These are phyloP conservation scores for Heliconius melpomene DNA, from an alignment of 1,140 invertebrate genomes.

Conservation along the genomic window DNA sequence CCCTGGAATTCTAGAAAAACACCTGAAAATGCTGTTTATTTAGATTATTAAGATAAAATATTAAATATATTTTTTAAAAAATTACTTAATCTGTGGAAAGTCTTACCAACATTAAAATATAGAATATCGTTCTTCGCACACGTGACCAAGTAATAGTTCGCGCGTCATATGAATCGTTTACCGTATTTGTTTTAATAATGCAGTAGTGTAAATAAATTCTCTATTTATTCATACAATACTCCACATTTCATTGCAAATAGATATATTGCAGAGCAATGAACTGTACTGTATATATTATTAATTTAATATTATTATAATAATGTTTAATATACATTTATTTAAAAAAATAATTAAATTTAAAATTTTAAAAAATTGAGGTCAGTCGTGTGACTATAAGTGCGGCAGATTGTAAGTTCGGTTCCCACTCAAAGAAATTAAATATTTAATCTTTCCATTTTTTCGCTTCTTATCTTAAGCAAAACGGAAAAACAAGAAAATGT, in stretches of 20 bases:
- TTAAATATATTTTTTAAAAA: not conserved
- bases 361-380: too few relatives aligned
- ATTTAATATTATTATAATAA: too few relatives aligned
- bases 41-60: not conserved
- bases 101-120: not conserved
- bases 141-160: slow-evolving; percentile 26
- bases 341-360: not conserved
- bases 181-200: slow-evolving; percentile 39
- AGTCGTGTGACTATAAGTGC: too few relatives aligned
- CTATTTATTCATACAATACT: slow-evolving; percentile 30
- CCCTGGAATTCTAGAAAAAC: too few relatives aligned
- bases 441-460: too few relatives aligned
- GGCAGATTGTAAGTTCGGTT: too few relatives aligned
- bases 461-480: too few relatives aligned
- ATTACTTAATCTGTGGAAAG: not conserved
- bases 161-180: slow-evolving; percentile 34
- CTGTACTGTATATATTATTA: slow-evolving; percentile 1
- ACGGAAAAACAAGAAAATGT: too few relatives aligned
- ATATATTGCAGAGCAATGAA: slow-evolving; percentile 20
- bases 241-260: slow-evolving; percentile 19
- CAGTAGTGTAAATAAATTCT: slow-evolving; percentile 23
- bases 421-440: too few relatives aligned
- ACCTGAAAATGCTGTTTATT: too few relatives aligned
- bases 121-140: slow-evolving; percentile 6
- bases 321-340: not conserved